These are phyloP conservation scores for Oxycera nigricornis DNA, from an alignment of 2,888 invertebrate genomes.

Conservation along the genomic window DNA sequence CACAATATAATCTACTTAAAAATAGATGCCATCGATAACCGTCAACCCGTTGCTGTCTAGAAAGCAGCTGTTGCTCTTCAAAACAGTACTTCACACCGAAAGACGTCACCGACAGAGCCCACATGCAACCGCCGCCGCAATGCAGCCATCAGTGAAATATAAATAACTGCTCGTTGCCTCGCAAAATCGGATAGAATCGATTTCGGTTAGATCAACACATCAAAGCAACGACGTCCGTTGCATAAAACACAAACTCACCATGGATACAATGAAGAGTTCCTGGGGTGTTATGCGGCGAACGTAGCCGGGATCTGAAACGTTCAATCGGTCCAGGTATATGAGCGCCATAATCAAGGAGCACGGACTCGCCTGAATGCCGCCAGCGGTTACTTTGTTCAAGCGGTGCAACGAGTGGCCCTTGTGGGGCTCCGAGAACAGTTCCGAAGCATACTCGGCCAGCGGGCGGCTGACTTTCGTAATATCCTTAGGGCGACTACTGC, in stretches of 20 bases:
- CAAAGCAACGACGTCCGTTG: too few relatives aligned
- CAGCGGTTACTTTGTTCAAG: conserved; percentile 78
- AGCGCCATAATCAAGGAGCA: conserved; percentile 92
- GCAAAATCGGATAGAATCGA: neutral
- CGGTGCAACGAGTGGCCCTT: conserved; percentile 79
- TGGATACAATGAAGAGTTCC: conserved; percentile 91
- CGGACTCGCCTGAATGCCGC: conserved; percentile 83
- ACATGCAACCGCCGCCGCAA: neutral
- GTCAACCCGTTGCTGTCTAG: neutral
- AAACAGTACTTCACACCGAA: too few relatives aligned
- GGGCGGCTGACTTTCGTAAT: conserved; percentile 69
- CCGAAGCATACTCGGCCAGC: conserved; percentile 80
- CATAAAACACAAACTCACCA: conserved; percentile 70
- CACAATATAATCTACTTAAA: neutral
- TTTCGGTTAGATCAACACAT: too few relatives aligned
- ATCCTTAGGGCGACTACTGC: conserved; percentile 80
- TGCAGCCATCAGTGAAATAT: neutral
- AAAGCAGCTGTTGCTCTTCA: neutral
- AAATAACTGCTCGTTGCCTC: neutral
- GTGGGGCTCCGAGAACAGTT: conserved; percentile 80
- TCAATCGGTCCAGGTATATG: conserved; percentile 90
- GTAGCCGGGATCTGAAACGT: conserved; percentile 81
- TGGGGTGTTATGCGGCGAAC: conserved; percentile 83
- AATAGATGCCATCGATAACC: neutral
- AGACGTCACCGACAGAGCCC: neutral